Evolutionary conservation across 2,113 vertebrate genomes (phyloP).

Genomic region (Leptosomus discolor): DNA sequence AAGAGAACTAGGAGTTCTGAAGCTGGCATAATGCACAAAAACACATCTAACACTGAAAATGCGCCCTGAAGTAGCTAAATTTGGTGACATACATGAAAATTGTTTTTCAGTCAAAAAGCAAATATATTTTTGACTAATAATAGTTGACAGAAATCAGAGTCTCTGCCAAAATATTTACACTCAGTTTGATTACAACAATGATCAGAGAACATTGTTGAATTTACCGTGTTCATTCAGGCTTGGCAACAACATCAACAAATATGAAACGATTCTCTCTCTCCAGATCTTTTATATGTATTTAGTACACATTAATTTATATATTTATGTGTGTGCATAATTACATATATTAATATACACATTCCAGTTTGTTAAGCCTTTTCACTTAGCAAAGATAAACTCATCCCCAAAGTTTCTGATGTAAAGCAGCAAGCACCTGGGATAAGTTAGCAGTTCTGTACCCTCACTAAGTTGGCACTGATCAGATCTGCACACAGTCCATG

Average conservation of each 20-base stretch:
- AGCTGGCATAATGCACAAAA: neutral
- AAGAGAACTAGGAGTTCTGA: neutral
- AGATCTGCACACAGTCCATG: neutral
- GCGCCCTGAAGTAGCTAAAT: neutral
- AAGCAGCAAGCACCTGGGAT: neutral
- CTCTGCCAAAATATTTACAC: conserved; percentile 44
- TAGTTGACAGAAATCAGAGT: conserved; percentile 13
- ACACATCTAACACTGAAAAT: neutral
- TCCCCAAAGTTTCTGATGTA: neutral
- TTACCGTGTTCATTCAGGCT: neutral
- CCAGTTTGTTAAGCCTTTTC: neutral
- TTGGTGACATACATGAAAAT: neutral
- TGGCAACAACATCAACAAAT: neutral
- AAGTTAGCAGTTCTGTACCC: neutral
- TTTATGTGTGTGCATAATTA: neutral
- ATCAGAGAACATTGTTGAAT: conserved; percentile 36
- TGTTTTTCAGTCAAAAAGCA: conserved; percentile 1
- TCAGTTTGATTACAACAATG: conserved; percentile 22
- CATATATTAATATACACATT: neutral
- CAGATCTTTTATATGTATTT: neutral
- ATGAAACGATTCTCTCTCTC: neutral
- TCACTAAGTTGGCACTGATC: neutral
- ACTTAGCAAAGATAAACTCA: neutral
- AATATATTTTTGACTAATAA: conserved; percentile 47
- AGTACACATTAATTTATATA: neutral